Evolutionary conservation across 2,113 vertebrate genomes (phyloP).

Genomic region (Antechinus stuartii): DNA sequence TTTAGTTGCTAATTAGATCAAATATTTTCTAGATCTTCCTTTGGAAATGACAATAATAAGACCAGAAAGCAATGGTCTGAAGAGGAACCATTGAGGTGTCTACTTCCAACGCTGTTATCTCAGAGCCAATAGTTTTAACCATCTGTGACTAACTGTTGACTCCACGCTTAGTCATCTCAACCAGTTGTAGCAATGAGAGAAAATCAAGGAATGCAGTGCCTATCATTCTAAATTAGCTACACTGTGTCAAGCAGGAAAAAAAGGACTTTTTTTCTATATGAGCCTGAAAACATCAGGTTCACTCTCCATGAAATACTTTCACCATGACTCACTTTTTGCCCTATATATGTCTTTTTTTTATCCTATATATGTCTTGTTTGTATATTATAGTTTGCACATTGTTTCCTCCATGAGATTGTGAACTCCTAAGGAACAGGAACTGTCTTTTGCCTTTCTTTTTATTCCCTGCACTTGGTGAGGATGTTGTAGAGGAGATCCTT

Average conservation of each 20-base stretch:
- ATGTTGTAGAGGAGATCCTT: background rate
- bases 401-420: background rate
- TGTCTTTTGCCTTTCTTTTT: background rate
- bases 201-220: background rate
- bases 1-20: background rate
- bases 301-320: slow-evolving; percentile 61
- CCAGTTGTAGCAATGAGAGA: background rate
- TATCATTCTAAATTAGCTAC: slow-evolving; percentile 1
- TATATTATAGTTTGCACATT: background rate
- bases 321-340: slow-evolving; percentile 65
- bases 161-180: background rate
- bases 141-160: background rate
- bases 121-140: background rate
- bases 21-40: background rate
- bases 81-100: background rate
- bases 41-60: background rate
- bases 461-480: background rate
- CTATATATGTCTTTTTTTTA: slow-evolving; percentile 22
- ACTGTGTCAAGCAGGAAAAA: background rate
- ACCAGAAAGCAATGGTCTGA: background rate
- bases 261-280: slow-evolving; percentile 41
- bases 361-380: background rate
- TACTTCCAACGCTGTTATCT: background rate
- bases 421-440: background rate
- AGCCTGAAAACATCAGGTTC: slow-evolving; percentile 34